These are phyloP conservation scores for Pogonophryne albipinna DNA, from an alignment of 2,797 vertebrate species.

Conservation along the genomic window DNA sequence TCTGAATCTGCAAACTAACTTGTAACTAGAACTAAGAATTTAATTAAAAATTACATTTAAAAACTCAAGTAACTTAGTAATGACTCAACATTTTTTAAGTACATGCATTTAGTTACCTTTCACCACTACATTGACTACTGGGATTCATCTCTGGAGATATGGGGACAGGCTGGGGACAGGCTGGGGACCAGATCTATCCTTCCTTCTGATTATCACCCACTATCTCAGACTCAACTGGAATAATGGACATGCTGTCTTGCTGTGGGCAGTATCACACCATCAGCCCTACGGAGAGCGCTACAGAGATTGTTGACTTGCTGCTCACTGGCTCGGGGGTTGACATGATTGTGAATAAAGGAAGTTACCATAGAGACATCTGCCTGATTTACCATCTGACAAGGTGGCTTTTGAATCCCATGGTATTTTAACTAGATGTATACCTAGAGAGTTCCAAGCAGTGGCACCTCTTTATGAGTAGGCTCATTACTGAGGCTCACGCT, in stretches of 20 bases:
- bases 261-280: slow-evolving; percentile 14
- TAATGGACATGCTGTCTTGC: neutral
- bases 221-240: neutral
- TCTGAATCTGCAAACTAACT: neutral
- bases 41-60: neutral
- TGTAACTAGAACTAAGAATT: neutral
- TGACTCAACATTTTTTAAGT: neutral
- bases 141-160: neutral
- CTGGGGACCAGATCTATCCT: neutral
- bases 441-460: slow-evolving; percentile 55
- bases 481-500: slow-evolving; percentile 78
- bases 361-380: slow-evolving; percentile 59
- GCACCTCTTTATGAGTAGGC: slow-evolving; percentile 69
- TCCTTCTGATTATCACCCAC: neutral
- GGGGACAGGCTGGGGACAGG: neutral
- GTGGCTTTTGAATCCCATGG: slow-evolving; percentile 56
- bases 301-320: slow-evolving; percentile 36
- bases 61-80: neutral
- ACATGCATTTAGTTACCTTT: neutral
- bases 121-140: neutral
- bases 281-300: slow-evolving; percentile 11
- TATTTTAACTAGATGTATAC: slow-evolving; percentile 59
- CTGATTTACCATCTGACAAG: slow-evolving; percentile 42
- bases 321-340: slow-evolving; percentile 5
- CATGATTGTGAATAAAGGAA: slow-evolving; percentile 28